phyloP scores from a whole-genome alignment of 2,113 vertebrate species.

The Anhinga anhinga region DNA sequence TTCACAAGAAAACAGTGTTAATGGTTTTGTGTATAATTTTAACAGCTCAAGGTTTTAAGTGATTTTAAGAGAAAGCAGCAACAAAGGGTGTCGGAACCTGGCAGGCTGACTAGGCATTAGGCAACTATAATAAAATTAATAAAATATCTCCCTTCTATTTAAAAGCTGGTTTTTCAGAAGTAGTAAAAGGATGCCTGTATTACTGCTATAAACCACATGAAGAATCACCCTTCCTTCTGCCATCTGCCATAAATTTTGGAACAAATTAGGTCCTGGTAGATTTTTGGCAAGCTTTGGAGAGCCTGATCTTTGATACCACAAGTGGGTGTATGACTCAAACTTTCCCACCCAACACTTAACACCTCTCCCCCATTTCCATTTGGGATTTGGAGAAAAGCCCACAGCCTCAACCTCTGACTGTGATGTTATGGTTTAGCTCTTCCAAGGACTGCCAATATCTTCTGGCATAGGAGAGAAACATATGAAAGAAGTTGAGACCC shows the following conservation, averaged over 20 bases:
- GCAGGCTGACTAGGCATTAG: not conserved
- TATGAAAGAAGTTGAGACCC: fast-evolving
- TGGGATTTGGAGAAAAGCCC: not conserved
- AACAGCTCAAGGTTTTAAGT: not conserved
- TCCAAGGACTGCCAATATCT: not conserved
- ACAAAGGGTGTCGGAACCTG: not conserved
- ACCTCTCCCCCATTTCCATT: not conserved
- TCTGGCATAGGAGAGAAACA: not conserved
- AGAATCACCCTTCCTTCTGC: not conserved
- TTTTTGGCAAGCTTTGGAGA: not conserved
- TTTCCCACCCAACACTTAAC: not conserved
- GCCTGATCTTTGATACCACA: not conserved
- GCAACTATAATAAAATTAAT: not conserved
- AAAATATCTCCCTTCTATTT: not conserved
- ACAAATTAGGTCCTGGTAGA: not conserved
- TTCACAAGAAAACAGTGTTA: not conserved
- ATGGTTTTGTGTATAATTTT: not conserved
- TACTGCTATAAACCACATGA: not conserved
- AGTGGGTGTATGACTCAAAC: not conserved
- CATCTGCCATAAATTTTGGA: not conserved
- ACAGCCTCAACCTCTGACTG: not conserved
- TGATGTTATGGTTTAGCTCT: not conserved
- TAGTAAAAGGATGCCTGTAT: not conserved
- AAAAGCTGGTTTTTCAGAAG: not conserved
- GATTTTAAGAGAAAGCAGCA: not conserved